Base-by-base conservation (phyloP, 2,888 invertebrate genomes). In the Proisotoma minuta region DNA sequence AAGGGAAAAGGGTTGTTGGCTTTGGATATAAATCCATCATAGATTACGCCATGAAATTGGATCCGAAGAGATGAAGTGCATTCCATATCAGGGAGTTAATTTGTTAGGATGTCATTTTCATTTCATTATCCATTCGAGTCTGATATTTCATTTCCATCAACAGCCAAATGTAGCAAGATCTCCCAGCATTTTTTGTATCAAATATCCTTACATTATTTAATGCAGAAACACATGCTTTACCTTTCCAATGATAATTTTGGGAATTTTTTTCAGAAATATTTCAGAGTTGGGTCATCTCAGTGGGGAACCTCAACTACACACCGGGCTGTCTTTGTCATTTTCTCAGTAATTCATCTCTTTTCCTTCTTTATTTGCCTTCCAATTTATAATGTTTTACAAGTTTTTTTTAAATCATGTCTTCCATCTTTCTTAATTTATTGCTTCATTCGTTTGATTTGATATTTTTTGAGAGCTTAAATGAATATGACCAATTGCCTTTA, bases 31-130 rank as follows among this genome's bases (percentile, higher is more conserved):
- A 8, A 34, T 34, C 15, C 34, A 15, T 34, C 15, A 34, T 34
- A 34, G 15, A 34, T 34, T 34, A 34, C 34, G 34, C 15, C n/a
- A 34, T 34, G 34, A 34, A 34, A 34, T 34, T 34, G 15, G 34
- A 34, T 34, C 8, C 34, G 34, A 34, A 15, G 34, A 23, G 12
- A 20, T n/a, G n/a, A n/a, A n/a, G n/a, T n/a, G n/a, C 34, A 39
- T 39, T 54, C 61, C 57, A 59, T 59, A 57, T 56, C 56, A 59
- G 50, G 56, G 65, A 68, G 68, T 68, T 68, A 68, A 68, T 68
- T 68, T 68, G 68, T 68, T 68, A 62, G 62, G 56, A 65, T 68
- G 68, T 68, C 68, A 68, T 65, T 65, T 68, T 65, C 52, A 65
- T 68, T 68, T 65, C 68, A 68, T 68, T 68, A 68, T 63, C 48